Evolutionary conservation across 2,797 vertebrate genomes (phyloP).

Genomic region (Poeciliopsis gracilis): DNA sequence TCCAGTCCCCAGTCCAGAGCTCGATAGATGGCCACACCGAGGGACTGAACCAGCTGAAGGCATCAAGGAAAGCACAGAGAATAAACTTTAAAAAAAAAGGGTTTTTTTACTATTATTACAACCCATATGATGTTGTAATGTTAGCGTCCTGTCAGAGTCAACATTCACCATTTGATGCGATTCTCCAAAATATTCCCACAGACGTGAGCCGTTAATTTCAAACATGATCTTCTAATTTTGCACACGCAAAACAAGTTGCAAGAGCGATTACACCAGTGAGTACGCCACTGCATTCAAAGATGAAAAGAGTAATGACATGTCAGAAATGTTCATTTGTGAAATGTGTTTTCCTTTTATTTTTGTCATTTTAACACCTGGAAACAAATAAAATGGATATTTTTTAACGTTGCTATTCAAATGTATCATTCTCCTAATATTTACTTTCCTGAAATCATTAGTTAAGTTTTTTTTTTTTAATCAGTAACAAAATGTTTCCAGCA

Average conservation of each 20-base stretch:
- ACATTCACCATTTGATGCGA: not conserved
- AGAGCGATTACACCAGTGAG: not conserved
- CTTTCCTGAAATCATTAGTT: not conserved
- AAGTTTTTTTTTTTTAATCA: not conserved
- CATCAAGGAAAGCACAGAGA: not conserved
- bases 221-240: not conserved
- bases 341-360: not conserved
- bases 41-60: constrained; percentile 88
- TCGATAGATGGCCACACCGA: constrained; percentile 93
- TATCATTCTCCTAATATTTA: not conserved
- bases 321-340: not conserved
- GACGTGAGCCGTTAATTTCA: not conserved
- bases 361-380: not conserved
- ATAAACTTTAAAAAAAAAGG: not conserved
- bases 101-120: not conserved
- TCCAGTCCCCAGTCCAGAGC: constrained; percentile 97
- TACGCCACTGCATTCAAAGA: not conserved
- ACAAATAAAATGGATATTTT: not conserved
- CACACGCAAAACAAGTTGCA: not conserved
- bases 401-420: not conserved
- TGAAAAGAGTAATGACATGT: not conserved
- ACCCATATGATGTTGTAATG: not conserved
- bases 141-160: not conserved
- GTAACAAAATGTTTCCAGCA: not conserved
- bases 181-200: not conserved